Base-by-base conservation (phyloP, 2,797 vertebrate species). In the Chaenodraco wilsoni region DNA sequence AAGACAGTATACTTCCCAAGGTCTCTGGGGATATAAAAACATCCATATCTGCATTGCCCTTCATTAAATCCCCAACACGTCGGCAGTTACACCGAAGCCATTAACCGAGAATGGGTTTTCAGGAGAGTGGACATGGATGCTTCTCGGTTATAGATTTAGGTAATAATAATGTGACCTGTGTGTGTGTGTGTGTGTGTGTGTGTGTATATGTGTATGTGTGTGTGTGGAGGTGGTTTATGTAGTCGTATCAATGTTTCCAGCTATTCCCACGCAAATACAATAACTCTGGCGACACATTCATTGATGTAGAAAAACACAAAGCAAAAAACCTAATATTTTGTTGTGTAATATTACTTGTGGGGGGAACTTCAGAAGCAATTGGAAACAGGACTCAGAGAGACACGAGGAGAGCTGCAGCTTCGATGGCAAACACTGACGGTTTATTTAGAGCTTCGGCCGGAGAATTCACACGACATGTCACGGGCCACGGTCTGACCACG, bases 131-230 rank as follows among this genome's bases (percentile, higher is more conserved):
- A 37, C 40, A 59, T 57, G 27, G 40, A 49, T 37, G 31, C 63
- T 61, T 64, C 61, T 60, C 55, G 21, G 55, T 76, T 72, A 74
- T 68, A 65, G 46, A 83, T 73, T 17, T 49, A 8, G 1, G 19
- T 71, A 63, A 82, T 64, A 60, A 81, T 65, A 37, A 69, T 69
- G 31, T 76, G 68, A 82, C 80, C 79, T 19, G 0, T 44, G 44
- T 45, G 37, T 5, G 33, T 4, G 4, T 5, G 33, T 4, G 4
- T 27, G 3, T 27, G 27, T 27, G 3, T 27, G 27, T 27, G 4
- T 3, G 27, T 27, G 4, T 44, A 51, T n/a, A 21, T 19, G 46
- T 4, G 52, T 37, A 60, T 43, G 40, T 48, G 62, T 10, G 48
- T 27, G 57, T 21, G n/a, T 14, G 14, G 12, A 55, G 45, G 17